Evolutionary conservation across 2,113 vertebrate species (phyloP).

Genomic region (Poeciliopsis prolifica): DNA sequence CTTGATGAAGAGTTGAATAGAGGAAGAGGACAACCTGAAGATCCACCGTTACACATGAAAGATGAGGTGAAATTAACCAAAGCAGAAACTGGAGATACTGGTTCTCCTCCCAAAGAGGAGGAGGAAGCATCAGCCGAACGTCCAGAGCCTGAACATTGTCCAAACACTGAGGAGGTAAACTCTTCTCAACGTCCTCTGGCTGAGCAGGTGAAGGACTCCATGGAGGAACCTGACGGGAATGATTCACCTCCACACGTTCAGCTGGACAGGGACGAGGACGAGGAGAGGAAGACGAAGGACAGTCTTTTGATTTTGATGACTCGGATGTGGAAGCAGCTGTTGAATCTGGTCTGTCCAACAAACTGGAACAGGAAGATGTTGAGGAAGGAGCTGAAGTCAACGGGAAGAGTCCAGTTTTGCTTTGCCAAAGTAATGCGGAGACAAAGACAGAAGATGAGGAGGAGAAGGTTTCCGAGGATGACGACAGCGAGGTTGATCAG

Average conservation of each 20-base stretch:
- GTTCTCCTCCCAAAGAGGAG: no score
- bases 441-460: no score
- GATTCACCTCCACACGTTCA: neutral
- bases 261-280: conserved; percentile 30
- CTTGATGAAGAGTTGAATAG: conserved; percentile 5
- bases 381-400: conserved; percentile 33
- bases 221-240: conserved; percentile 2
- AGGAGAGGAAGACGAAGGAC: conserved; percentile 53
- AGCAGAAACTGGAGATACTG: no score
- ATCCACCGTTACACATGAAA: neutral
- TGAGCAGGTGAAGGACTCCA: neutral
- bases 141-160: neutral
- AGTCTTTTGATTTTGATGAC: conserved; percentile 75
- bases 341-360: neutral
- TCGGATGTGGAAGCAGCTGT: conserved; percentile 49
- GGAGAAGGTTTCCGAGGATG: neutral
- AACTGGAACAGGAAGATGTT: neutral
- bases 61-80: neutral
- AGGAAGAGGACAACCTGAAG: conserved; percentile 7
- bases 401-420: no score
- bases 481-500: neutral
- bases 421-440: no score
- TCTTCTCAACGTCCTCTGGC: neutral
- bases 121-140: conserved; percentile 9
- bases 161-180: conserved; percentile 5